These are phyloP conservation scores for Orbicella faveolata DNA, from an alignment of 64 coral and sea anemone genomes.

Conservation along the genomic window DNA sequence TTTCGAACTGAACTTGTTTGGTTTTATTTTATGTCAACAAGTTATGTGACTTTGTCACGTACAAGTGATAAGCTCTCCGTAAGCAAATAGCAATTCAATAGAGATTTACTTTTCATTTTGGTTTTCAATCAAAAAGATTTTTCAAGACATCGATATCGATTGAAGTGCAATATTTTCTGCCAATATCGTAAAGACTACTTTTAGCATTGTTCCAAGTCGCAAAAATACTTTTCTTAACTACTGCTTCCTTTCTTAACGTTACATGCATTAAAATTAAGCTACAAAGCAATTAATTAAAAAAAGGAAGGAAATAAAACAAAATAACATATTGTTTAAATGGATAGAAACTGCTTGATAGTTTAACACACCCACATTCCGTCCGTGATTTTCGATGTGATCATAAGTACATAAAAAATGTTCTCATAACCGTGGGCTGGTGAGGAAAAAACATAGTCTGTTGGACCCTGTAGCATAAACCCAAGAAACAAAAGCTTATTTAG, in stretches of 20 bases:
- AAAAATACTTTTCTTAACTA: too few relatives aligned
- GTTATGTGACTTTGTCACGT: background rate
- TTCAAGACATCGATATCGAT: too few relatives aligned
- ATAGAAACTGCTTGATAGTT: background rate
- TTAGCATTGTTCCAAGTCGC: too few relatives aligned
- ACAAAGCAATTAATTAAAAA: background rate
- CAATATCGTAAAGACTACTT: too few relatives aligned
- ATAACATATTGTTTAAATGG: background rate
- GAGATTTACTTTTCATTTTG: background rate
- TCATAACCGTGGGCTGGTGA: background rate
- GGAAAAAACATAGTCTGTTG: background rate
- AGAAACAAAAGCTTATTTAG: background rate
- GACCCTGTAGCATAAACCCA: background rate
- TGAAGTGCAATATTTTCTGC: too few relatives aligned
- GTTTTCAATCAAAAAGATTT: too few relatives aligned
- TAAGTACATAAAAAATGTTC: background rate
- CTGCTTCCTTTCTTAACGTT: too few relatives aligned
- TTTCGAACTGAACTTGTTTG: background rate
- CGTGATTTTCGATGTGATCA: background rate
- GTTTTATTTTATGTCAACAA: conserved; percentile 10
- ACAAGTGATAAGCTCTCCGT: background rate
- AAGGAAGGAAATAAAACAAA: too few relatives aligned
- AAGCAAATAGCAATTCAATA: background rate
- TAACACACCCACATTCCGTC: background rate
- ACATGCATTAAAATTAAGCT: too few relatives aligned